These are phyloP conservation scores for Cheilosia urbana DNA, from an alignment of 2,888 invertebrate species.

Conservation along the genomic window DNA sequence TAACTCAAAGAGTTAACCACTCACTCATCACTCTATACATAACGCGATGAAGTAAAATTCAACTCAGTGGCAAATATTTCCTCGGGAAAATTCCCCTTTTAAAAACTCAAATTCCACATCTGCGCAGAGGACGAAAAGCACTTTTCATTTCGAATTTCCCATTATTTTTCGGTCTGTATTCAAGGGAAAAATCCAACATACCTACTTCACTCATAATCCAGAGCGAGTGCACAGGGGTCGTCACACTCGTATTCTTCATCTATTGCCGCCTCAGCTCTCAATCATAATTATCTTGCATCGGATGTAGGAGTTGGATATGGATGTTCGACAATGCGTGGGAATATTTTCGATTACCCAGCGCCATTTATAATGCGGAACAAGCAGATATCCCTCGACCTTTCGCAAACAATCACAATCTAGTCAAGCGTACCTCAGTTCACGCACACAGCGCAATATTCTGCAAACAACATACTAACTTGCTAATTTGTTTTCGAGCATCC, in stretches of 20 bases:
- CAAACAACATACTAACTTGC: slow-evolving; percentile 26
- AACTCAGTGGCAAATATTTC: background rate
- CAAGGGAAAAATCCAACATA: slow-evolving; percentile 1
- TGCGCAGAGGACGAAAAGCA: slow-evolving; percentile 27
- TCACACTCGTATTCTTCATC: slow-evolving; percentile 32
- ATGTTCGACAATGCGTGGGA: slow-evolving; percentile 28
- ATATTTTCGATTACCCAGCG: slow-evolving; percentile 9
- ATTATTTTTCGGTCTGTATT: slow-evolving; percentile 34
- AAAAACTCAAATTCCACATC: background rate
- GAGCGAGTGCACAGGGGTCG: background rate
- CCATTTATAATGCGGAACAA: slow-evolving; percentile 4
- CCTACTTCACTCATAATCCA: background rate
- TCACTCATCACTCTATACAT: background rate
- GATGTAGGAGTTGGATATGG: slow-evolving; percentile 18
- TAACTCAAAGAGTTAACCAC: background rate
- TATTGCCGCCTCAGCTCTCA: slow-evolving; percentile 18
- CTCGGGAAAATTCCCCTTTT: slow-evolving; percentile 25
- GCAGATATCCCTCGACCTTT: slow-evolving; percentile 23
- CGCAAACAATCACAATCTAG: background rate
- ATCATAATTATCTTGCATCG: slow-evolving; percentile 38
- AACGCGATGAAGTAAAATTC: background rate
- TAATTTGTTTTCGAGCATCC: slow-evolving; percentile 58
- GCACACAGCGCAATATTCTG: background rate
- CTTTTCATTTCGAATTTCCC: slow-evolving; percentile 25
- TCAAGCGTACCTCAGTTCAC: background rate